Conservation (phyloP, 2,888 invertebrate species). For the Lepidocyrtoides sp. region DNA sequence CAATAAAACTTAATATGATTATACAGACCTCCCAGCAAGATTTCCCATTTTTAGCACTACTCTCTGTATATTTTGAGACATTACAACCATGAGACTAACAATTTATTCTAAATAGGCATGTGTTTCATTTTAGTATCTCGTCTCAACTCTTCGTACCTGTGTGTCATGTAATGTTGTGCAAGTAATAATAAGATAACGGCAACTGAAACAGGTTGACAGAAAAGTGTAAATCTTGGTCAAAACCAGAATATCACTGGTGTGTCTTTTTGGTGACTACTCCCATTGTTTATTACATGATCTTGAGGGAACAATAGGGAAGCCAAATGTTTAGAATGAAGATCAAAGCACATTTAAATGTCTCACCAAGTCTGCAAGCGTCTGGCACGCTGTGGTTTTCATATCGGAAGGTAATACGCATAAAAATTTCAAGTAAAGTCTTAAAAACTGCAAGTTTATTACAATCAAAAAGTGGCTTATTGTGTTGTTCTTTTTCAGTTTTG, state of each 20-base stretch:
- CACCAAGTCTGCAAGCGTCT: not conserved
- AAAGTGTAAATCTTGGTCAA: constrained; percentile 64
- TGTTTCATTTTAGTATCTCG: too few species aligned
- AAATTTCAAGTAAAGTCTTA: constrained; percentile 24
- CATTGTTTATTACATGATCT: constrained; percentile 54
- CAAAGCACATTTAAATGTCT: not conserved
- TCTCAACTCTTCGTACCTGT: too few species aligned
- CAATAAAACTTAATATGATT: constrained; percentile 74
- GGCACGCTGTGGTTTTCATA: constrained; percentile 28
- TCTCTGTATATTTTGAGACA: constrained; percentile 12
- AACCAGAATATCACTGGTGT: constrained; percentile 23
- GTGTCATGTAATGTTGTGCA: not conserved
- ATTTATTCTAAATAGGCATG: not conserved
- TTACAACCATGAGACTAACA: not conserved
- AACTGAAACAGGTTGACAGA: constrained; percentile 54
- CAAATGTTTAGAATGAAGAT: constrained; percentile 27
- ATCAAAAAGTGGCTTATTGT: not conserved
- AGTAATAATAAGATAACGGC: constrained; percentile 5
- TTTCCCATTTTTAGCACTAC: constrained; percentile 67
- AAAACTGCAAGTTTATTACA: constrained; percentile 26
- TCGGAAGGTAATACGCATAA: constrained; percentile 58
- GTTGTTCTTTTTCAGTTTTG: not conserved
- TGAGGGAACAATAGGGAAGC: constrained; percentile 29
- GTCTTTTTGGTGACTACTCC: constrained; percentile 28
- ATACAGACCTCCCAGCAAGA: constrained; percentile 73